Base-by-base conservation (phyloP, 1,140 invertebrate genomes). In the Drosophila carrolli region DNA sequence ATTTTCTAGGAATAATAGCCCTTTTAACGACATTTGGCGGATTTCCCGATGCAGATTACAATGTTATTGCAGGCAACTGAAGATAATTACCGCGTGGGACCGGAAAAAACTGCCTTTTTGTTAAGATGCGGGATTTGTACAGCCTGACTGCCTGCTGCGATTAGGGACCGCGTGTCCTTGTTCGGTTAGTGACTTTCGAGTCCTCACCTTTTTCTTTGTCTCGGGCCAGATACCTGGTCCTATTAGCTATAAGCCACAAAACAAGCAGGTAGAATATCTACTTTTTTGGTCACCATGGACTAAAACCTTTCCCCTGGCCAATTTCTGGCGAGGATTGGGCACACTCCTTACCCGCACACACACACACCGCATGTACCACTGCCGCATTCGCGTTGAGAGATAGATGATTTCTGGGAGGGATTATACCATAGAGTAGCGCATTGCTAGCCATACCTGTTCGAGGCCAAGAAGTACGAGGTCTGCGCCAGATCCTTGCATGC, bases 381-480 rank as follows among this genome's bases (percentile, higher is more conserved):
- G 27, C 44, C 14, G 8, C 23, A 9, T 48, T 29, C 13, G n/a
- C 16, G 37, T 9, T 37, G 5, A n/a, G 40, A 16, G 27, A 29
- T 4, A n/a, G 4, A 4, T 7, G n/a, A 43, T 37, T 27, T 51
- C 56, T 16, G 5, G 19, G 41, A 37, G 32, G 40, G 41, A 47
- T 54, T 58, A 19, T 19, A 66, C 50, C 54, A 59, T 41, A 70
- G 44, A 37, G 32, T 71, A 48, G 72, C 56, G 44, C 37, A 53
- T 37, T 47, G 48, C 48, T 35, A 51, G 29, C 48, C 85, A 91
- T 93, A 97, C 96, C 96, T 97, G 93, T 99, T 99, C 44, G 98
- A 99, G 72, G 98, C 98, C 96, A 99, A 97, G 93, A 98, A 98
- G 94, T 99, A 99, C 0, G 98, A 98, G 40, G 98, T 98, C 93